Conservation (phyloP, 2,888 invertebrate species). For the Thyatira batis region DNA sequence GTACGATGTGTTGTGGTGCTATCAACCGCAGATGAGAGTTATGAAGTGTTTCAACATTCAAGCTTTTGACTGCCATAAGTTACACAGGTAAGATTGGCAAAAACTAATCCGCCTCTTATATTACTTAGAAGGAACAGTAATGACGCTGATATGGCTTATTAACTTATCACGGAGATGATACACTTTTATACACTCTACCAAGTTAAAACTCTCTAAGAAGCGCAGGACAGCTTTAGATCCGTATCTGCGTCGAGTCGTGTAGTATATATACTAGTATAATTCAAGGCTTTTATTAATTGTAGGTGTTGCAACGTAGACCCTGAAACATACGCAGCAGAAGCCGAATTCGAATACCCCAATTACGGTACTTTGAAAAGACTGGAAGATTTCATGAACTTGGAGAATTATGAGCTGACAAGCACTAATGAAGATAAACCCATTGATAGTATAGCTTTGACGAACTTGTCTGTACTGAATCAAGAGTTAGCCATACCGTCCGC, state of each 20-base stretch:
- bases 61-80: slow-evolving; percentile 85
- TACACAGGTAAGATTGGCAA: slow-evolving; percentile 32
- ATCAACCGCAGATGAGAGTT: slow-evolving; percentile 84
- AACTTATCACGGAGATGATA: too few relatives aligned
- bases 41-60: slow-evolving; percentile 92
- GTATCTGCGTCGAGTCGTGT: neutral
- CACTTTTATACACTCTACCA: too few relatives aligned
- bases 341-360: slow-evolving; percentile 66
- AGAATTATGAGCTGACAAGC: slow-evolving; percentile 58
- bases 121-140: too few relatives aligned
- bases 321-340: slow-evolving; percentile 42
- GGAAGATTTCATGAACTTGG: slow-evolving; percentile 69
- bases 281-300: neutral
- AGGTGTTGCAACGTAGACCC: slow-evolving; percentile 64
- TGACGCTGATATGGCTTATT: neutral
- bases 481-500: slow-evolving; percentile 91
- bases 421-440: slow-evolving; percentile 49
- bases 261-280: neutral
- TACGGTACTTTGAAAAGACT: slow-evolving; percentile 67
- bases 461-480: slow-evolving; percentile 87
- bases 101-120: too few relatives aligned
- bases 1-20: slow-evolving; percentile 97
- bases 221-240: too few relatives aligned
- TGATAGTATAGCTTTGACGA: slow-evolving; percentile 60
- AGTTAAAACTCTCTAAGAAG: too few relatives aligned